Conservation (phyloP, 2,113 vertebrate species). For the Dicerorhinus sumatrensis region DNA sequence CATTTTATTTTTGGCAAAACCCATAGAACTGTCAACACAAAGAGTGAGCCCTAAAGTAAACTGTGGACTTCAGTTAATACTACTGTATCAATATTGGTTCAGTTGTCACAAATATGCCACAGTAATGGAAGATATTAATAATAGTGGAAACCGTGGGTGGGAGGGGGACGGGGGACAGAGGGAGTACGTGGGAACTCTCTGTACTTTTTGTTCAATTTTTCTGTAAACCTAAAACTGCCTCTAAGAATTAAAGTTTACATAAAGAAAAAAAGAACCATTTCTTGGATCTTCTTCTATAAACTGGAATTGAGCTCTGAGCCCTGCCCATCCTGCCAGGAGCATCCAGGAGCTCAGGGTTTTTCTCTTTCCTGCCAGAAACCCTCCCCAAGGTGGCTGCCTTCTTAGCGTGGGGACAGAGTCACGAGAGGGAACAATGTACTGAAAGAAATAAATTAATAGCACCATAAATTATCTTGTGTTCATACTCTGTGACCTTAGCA, state of each 20-base stretch:
- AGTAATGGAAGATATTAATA: conserved; percentile 40
- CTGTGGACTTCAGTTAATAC: not conserved
- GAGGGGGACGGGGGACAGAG: not conserved
- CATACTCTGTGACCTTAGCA: not conserved
- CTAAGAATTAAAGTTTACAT: not conserved
- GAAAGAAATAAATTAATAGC: not conserved
- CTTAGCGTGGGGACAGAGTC: not conserved
- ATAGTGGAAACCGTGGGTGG: conserved; percentile 45
- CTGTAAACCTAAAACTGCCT: conserved; percentile 17
- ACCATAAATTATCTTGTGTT: accelerated
- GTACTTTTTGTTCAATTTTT: conserved; percentile 40
- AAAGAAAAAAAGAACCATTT: not conserved
- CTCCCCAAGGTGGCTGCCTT: not conserved
- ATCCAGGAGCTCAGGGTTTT: not conserved
- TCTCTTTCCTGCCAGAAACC: not conserved
- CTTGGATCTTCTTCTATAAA: not conserved
- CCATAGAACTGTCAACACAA: not conserved
- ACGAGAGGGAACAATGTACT: not conserved
- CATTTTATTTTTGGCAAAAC: not conserved
- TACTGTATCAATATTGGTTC: not conserved
- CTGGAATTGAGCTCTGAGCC: not conserved
- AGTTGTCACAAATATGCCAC: not conserved
- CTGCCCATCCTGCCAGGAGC: not conserved
- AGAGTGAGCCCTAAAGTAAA: not conserved
- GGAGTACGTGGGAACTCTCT: not conserved